Evolutionary conservation across 2,888 invertebrate species (phyloP).

Genomic region (Epinotia ramella): DNA sequence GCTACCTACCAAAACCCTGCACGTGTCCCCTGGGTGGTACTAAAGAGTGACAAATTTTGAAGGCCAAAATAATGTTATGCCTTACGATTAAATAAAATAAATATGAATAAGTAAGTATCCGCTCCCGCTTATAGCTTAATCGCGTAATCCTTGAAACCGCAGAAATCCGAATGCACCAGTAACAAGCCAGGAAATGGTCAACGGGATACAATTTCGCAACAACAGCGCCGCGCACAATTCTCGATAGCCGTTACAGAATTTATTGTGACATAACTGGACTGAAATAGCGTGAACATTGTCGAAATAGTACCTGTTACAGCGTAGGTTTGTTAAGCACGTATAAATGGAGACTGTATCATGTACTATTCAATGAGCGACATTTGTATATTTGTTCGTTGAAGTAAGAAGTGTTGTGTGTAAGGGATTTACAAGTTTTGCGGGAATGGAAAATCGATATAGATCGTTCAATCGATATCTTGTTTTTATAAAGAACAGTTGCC

Average conservation of each 20-base stretch:
- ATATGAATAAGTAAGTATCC: not conserved
- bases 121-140: constrained; percentile 10
- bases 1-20: too few species aligned
- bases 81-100: too few species aligned
- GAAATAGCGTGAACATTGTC: constrained; percentile 49
- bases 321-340: not conserved
- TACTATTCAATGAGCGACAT: too few species aligned
- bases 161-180: constrained; percentile 53
- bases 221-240: constrained; percentile 49
- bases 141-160: constrained; percentile 36
- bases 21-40: too few species aligned
- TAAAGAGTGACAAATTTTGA: too few species aligned
- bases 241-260: constrained; percentile 51
- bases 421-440: too few species aligned
- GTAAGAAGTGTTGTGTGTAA: too few species aligned
- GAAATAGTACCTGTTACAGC: constrained; percentile 41
- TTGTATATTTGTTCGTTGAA: too few species aligned
- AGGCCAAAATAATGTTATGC: too few species aligned
- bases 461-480: too few species aligned
- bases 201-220: constrained; percentile 60
- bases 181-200: constrained; percentile 62
- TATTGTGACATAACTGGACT: constrained; percentile 51
- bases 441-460: too few species aligned
- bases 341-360: not conserved
- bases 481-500: too few species aligned